Base-by-base conservation (phyloP, 2,888 invertebrate species). In the Mesorhabditis spiculigera region DNA sequence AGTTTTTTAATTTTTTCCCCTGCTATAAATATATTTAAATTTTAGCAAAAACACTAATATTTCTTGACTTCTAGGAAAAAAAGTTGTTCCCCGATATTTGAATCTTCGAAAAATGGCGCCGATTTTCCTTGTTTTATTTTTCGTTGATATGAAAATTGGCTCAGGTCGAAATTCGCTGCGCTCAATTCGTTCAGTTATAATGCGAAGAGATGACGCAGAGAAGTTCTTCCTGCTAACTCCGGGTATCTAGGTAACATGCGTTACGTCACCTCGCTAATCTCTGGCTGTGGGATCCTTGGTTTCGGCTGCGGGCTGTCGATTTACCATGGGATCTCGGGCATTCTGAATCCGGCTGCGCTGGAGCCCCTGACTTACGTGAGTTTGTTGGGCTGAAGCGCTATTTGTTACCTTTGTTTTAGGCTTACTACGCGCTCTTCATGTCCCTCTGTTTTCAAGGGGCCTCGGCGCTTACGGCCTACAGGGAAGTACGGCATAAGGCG, bases 231-330 rank as follows among this genome's bases (percentile, higher is more conserved):
- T 28, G 28, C 28, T 28, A 1, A 28, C 28, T 28, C 28, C 28
- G 28, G 28, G 28, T 28, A n/a, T n/a, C 96, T 94, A 86, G 91
- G 93, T 67, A 95, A 95, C 86, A 94, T 97, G 93, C 91, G 93
- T 86, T 95, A 97, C 88, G 95, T 98, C 5, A 92, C 97, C 0
- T 96, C 97, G 0, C 88, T 98, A 62, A 95, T 97, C 86, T 95
- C 96, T 42, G 98, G 98, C 5, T 96, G 97, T 43, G 95, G 95
- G 50, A 98, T 99, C 83, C 96, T 98, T 88, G 96, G 94, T 86
- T 93, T 97, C 63, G 98, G 98, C 63, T 83, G 85, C 78, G 97
- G 96, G 5, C 88, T 97, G 65, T 95, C 96, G 0, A 89, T 94
- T 78, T 97, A 98, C 87, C 96, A 98, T 86, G 97, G 97, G 67